phyloP scores from a whole-genome alignment of 2,888 invertebrate genomes.

The Drosophila paranaensis region DNA sequence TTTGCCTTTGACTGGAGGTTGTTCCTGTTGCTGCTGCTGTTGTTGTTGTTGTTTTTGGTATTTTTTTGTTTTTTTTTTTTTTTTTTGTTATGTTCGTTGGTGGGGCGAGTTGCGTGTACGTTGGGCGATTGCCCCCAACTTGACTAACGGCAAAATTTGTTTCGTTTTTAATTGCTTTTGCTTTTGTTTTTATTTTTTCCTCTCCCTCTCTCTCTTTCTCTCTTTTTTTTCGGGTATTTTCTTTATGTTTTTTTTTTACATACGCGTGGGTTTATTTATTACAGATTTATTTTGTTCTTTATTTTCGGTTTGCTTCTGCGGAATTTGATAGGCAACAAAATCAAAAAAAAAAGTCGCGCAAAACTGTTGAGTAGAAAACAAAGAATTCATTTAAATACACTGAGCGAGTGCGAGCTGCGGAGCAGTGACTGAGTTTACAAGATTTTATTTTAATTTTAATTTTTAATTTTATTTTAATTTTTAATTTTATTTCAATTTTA shows the following conservation, averaged over 20 bases:
- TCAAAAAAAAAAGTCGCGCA: no score
- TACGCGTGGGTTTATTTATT: constrained; percentile 7
- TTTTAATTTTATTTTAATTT: no score
- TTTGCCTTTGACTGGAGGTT: not conserved
- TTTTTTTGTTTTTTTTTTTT: no score
- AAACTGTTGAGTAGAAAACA: no score
- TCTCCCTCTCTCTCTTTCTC: not conserved
- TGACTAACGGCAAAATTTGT: constrained; percentile 75
- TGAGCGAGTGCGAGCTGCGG: not conserved
- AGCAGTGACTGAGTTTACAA: not conserved
- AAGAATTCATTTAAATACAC: constrained; percentile 29
- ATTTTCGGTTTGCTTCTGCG: constrained; percentile 13
- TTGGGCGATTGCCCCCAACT: constrained; percentile 71
- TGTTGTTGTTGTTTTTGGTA: constrained; percentile 14
- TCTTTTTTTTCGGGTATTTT: not conserved
- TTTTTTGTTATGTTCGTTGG: constrained; percentile 13
- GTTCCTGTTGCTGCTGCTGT: constrained; percentile 9
- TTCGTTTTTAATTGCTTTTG: constrained; percentile 75
- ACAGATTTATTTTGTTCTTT: constrained; percentile 2
- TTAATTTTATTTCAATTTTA: no score
- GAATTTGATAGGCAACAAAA: constrained; percentile 33
- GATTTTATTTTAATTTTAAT: not conserved
- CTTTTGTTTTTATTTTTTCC: constrained; percentile 18
- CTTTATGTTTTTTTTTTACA: constrained; percentile 1
- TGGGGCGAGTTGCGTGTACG: constrained; percentile 20